These are phyloP conservation scores for Sparidentex hasta DNA, from an alignment of 2,797 vertebrate species.

Conservation along the genomic window DNA sequence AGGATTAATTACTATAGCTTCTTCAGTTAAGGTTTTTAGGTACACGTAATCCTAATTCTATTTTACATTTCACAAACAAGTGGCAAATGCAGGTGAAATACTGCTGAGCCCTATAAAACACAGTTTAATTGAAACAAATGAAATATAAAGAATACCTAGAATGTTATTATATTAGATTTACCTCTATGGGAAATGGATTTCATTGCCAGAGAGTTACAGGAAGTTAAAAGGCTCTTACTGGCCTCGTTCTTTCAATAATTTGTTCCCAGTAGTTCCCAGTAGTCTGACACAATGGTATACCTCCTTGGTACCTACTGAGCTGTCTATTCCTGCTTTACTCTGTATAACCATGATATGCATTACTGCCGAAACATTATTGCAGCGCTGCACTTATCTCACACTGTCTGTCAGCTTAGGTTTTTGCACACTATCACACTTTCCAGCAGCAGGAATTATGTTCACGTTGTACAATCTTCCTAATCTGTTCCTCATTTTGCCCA, in stretches of 20 bases:
- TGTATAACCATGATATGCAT: constrained; percentile 30
- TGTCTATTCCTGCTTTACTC: constrained; percentile 26
- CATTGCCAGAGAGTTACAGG: no score
- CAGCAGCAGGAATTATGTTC: constrained; percentile 48
- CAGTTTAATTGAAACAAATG: no score
- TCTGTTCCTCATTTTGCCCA: constrained; percentile 51
- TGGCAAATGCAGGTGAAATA: no score
- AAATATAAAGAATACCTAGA: no score
- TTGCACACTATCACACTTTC: constrained; percentile 41
- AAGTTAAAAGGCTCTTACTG: no score
- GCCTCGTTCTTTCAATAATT: constrained; percentile 10
- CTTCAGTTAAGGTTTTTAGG: no score
- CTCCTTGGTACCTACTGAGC: constrained; percentile 16
- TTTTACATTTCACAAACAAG: no score
- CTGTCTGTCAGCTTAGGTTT: constrained; percentile 45
- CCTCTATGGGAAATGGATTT: no score
- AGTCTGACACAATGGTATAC: neutral
- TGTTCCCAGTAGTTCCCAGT: constrained; percentile 22
- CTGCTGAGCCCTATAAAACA: no score
- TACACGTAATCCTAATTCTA: no score
- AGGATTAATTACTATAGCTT: no score
- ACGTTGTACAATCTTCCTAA: constrained; percentile 53
- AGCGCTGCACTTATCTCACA: constrained; percentile 52
- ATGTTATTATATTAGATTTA: no score
- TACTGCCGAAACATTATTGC: constrained; percentile 48